Evolutionary conservation across 2,797 vertebrate species (phyloP).

Genomic region (Malacoraja senta): DNA sequence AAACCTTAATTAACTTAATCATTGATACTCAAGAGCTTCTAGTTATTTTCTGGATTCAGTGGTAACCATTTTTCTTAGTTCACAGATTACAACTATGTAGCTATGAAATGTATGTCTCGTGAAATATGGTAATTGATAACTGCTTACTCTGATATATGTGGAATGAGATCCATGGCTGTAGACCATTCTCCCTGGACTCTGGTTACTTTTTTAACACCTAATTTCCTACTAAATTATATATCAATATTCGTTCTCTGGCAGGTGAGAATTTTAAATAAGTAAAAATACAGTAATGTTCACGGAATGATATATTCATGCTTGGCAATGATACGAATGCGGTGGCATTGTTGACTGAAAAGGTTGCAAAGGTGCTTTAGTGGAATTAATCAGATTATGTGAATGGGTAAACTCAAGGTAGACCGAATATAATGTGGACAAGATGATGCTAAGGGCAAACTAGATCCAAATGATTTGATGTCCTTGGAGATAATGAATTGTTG

Average conservation of each 20-base stretch:
- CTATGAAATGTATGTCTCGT: not conserved
- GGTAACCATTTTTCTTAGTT: not conserved
- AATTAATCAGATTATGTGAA: too few relatives aligned
- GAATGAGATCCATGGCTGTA: not conserved
- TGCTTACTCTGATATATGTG: not conserved
- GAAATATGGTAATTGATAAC: not conserved
- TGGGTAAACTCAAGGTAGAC: too few relatives aligned
- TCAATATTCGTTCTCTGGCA: not conserved
- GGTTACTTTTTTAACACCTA: not conserved
- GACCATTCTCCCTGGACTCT: not conserved
- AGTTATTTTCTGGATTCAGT: not conserved
- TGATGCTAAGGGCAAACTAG: not conserved
- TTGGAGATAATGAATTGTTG: not conserved
- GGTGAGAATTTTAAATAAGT: not conserved
- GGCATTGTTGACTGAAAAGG: too few relatives aligned
- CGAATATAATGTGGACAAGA: not conserved
- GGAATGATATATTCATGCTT: not conserved
- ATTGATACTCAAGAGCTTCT: not conserved
- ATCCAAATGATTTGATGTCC: not conserved
- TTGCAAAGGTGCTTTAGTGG: too few relatives aligned
- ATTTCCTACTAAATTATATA: not conserved
- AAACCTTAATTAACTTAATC: not conserved
- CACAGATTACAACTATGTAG: not conserved
- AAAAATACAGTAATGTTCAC: not conserved
- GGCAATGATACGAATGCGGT: too few relatives aligned